Evolutionary conservation across 30 jellyfish, hydroid and myxozoan genomes (phyloP).

Genomic region (Hydra vulgaris): DNA sequence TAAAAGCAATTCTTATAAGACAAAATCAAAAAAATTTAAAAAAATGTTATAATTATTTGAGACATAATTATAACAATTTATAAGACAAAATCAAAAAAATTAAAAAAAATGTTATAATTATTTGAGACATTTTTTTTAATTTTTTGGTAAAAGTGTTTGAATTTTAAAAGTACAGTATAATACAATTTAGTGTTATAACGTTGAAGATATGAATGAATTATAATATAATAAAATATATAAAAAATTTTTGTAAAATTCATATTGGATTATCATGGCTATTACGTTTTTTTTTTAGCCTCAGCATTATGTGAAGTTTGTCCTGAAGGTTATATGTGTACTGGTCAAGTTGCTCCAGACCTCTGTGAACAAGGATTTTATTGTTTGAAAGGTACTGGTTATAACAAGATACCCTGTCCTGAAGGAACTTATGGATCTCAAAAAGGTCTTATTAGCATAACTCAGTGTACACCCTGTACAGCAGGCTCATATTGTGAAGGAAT

Average conservation of each 20-base stretch:
- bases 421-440: conserved; percentile 82
- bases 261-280: background rate
- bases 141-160: too few species aligned
- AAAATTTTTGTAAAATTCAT: background rate
- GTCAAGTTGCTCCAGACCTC: conserved; percentile 64
- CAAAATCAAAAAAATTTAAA: too few species aligned
- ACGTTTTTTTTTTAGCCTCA: conserved; percentile 39
- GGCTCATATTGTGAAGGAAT: conserved; percentile 75
- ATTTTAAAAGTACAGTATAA: too few species aligned
- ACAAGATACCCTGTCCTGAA: conserved; percentile 59
- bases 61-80: too few species aligned
- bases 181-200: too few species aligned
- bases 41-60: too few species aligned
- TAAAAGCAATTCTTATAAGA: too few species aligned
- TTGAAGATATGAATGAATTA: too few species aligned
- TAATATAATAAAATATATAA: too few species aligned
- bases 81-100: too few species aligned
- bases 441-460: conserved; percentile 29
- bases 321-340: conserved; percentile 71
- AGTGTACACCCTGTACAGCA: conserved; percentile 77
- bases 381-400: conserved; percentile 68
- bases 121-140: too few species aligned
- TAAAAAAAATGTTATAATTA: too few species aligned
- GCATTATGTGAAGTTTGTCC: conserved; percentile 63
- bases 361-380: conserved; percentile 88